Base-by-base conservation (phyloP, 2,797 vertebrate species). In the Danio albolineatus region DNA sequence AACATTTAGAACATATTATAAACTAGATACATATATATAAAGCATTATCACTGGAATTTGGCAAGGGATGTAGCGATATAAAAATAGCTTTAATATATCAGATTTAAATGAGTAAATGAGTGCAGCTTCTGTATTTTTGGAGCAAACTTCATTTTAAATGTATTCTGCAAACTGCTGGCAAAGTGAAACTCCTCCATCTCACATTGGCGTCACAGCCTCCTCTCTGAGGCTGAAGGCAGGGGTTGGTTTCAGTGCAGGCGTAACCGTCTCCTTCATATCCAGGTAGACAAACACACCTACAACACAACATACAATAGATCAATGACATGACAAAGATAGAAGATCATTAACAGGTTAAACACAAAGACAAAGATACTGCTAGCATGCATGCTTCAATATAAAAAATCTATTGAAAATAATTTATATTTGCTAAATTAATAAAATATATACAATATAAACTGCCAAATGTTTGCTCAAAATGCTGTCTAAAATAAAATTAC, bases 181-280 rank as follows among this genome's bases (percentile, higher is more conserved):
- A 17, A 57, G 6, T 10, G 56, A 51, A 70, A 13, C 13, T 10
- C 36, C 21, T 51, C 17, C 28, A 14, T 41, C 96, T 96, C 89
- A 99, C 97, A 0, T 97, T 97, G 74, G 86, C 76, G 1, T 96
- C 91, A 57, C 98, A 99, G 49, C 93, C 94, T 36, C 96, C 96
- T 14, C 90, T 87, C 84, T 88, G 88, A 39, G 91, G 91, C 76
- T 87, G 92, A 60, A 91, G 90, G 84, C 98, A 99, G 76, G 91
- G 89, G 89, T 97, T 91, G 0, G 93, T 86, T 54, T 91, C 90
- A 17, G 89, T 80, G 84, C 98, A 99, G 85, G 94, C 94, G 89
- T 94, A 92, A 38, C 97, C 97, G 0, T 99, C 94, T 0, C 98
- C 97, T n/a, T 97, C 94, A 0, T 96, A 99, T 64, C 96, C 97